Evolutionary conservation across 1,140 invertebrate species (phyloP), one percentile per base, ranked within the genome.

Genomic region (Bombus superbus): DNA sequence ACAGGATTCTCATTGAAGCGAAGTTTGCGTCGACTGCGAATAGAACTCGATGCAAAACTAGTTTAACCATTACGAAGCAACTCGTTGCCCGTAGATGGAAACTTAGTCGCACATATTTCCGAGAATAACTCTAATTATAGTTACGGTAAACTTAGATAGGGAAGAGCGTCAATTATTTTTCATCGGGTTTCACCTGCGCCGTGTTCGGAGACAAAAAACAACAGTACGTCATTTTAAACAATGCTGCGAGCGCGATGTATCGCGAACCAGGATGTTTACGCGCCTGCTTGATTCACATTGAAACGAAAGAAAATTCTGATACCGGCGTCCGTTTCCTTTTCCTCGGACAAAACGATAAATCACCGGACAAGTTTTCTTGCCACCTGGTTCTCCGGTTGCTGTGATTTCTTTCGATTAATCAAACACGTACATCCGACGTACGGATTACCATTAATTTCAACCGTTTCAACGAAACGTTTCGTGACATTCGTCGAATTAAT

Each of bases 321-420:
- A 89, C 69, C 66, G 59, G 4, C 28, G 35, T 75, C 35, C 38
- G 73, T 62, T 32, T 59, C 44, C 72, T 38, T 73, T 62, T 66
- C 62, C 35, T 62, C 59, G 59, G 59, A 81, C 78, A 77, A 72
- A 78, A 47, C 88, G 78, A 89, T 89, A 89, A 88, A 89, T 89
- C 82, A 89, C 80, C 73, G 25, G 32, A 35, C 40, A 81, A 88
- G 66, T 89, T 89, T 89, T 88, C 87, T 76, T 66, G 73, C 68
- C 42, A 1, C 35, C 42, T n/a, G 59, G 59, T 32, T 44, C 66
- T 62, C 28, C 59, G 59, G 59, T n/a, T n/a, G 59, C 59, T 32
- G 35, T 72, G 81, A 86, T 87, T 88, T 83, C 77, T 89, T 80
- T 88, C 88, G 88, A 89, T 89, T 89, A 89, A 89, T 89, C 83